Base-by-base conservation (phyloP, 2,797 vertebrate genomes). In the Gymnothorax javanicus region DNA sequence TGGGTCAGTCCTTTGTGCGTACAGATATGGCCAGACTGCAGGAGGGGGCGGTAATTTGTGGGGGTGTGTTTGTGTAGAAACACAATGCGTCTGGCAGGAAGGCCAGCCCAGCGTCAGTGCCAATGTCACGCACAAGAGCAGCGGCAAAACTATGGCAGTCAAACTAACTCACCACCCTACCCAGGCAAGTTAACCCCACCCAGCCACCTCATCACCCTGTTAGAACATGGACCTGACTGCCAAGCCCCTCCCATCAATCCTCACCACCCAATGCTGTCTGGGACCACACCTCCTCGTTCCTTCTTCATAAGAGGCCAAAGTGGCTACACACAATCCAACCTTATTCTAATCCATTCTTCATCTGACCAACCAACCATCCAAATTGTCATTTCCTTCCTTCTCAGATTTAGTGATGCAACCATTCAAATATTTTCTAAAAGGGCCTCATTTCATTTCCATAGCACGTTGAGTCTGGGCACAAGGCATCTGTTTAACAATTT, bases 71-170 rank as follows among this genome's bases (percentile, higher is more conserved):
- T 87, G 81, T 73, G 54, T 67, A 73, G 67, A 59, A 2, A 13
- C 77, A 86, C 85, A 86, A 86, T 82, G 77, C 67, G 33, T n/a
- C 11, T 3, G 64, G 50, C 15, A 23, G 50, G 50, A 79, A 54
- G 75, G 7, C 50, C 75, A 79, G 50, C 17, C 59, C 23, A 15
- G 43, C 12, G 52, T 62, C 82, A 43, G 62, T 57, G 23, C 52
- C 73, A 69, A 27, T 33, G 64, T 59, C 86, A 69, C 7, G 33
- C 43, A 67, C 20, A 54, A 73, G 23, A 54, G 12, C 20, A 27
- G 11, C 17, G 20, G 25, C 62, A 2, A 64, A 27, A 13, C 43
- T 33, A 57, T 17, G 56, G 59, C 13, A 59, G 11, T 13, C 23
- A 17, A 50, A 75, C 7, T 33, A 7, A 33, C 33, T 67, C 69